Base-by-base conservation (phyloP, 2,797 vertebrate species). In the Novumbra hubbsi region DNA sequence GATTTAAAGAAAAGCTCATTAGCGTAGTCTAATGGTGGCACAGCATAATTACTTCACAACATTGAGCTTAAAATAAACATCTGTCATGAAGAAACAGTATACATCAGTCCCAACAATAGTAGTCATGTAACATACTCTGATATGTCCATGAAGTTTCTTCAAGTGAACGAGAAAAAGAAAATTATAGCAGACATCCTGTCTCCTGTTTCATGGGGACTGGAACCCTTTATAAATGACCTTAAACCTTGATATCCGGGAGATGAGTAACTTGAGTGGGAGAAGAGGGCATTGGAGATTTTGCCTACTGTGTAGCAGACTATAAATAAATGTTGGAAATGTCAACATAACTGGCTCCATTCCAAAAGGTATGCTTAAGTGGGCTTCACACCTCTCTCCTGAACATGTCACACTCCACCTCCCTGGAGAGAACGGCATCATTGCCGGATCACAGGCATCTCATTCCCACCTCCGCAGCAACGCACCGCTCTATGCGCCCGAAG, bases 131-230 rank as follows among this genome's bases (percentile, higher is more conserved):
- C 41, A 12, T 45, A 49, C 11, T 24, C n/a, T 49, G 16, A 69
- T 69, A 27, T n/a, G n/a, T n/a, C n/a, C n/a, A n/a, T 15, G 34
- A 69, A 16, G 41, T 69, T 28, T 27, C n/a, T 57, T 57, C 55
- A 57, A 57, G 55, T 57, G 9, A 57, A 57, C 9, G 24, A 21
- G 55, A 24, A 48, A 8, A n/a, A n/a, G n/a, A n/a, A 15, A 68
- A 41, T n/a, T 11, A 45, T 14, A 27, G 66, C 21, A 68, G n/a
- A 68, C 66, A 48, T 48, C 4, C 41, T 0, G 5, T 48, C 67
- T 68, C 67, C 41, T 9, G 45, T 69, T 17, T 69, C 67, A 48
- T 27, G 21, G 27, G 67, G 41, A 27, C 67, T 69, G 16, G 17
- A 28, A 28, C 28, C 28, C 62, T 64, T 8, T 32, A 15, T 5